Conservation (phyloP, 2,888 invertebrate genomes). For the Mythimna impura region DNA sequence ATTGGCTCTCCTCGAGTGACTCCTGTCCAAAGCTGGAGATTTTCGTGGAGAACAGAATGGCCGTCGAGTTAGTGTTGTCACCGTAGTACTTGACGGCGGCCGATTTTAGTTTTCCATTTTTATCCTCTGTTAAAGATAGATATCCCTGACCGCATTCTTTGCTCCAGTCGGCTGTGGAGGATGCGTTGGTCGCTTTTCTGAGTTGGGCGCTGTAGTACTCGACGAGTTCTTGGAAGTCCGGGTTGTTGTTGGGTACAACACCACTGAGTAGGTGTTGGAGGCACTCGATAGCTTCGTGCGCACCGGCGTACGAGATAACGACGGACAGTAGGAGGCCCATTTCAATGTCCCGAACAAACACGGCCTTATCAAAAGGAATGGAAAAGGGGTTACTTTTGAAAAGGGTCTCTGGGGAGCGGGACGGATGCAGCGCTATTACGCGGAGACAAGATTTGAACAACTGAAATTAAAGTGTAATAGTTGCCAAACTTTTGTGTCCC, state of each 20-base stretch:
- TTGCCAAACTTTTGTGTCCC: conserved; percentile 89
- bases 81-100: conserved; percentile 86
- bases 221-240: conserved; percentile 83
- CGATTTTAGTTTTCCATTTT: conserved; percentile 81
- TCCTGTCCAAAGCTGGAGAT: conserved; percentile 89
- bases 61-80: conserved; percentile 81
- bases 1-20: conserved; percentile 81
- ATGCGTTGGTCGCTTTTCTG: conserved; percentile 76
- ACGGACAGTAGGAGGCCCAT: conserved; percentile 95
- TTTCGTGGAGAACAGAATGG: conserved; percentile 88
- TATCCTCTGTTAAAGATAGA: conserved; percentile 81
- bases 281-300: conserved; percentile 92
- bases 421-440: conserved; percentile 84
- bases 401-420: conserved; percentile 80
- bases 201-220: conserved; percentile 83
- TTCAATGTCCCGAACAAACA: conserved; percentile 70
- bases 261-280: conserved; percentile 87
- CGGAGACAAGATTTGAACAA: conserved; percentile 89
- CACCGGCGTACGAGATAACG: conserved; percentile 94
- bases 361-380: conserved; percentile 71
- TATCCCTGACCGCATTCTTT: conserved; percentile 85
- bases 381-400: conserved; percentile 72
- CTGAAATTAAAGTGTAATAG: conserved; percentile 89
- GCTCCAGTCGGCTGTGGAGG: conserved; percentile 78
- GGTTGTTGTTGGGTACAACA: conserved; percentile 81